Evolutionary conservation across 2,888 invertebrate species (phyloP).

Genomic region (Aporophyla lueneburgensis): DNA sequence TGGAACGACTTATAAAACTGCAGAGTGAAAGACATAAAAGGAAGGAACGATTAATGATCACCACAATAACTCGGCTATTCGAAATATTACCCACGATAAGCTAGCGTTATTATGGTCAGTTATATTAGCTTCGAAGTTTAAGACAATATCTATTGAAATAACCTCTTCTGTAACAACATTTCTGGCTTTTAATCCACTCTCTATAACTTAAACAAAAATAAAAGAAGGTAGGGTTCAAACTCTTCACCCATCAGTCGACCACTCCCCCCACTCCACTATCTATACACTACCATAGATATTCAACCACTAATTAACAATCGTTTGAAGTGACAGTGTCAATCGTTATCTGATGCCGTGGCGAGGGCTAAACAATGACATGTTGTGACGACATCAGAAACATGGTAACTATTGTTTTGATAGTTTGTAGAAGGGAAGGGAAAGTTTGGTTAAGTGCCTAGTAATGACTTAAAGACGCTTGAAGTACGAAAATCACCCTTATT

Average conservation of each 20-base stretch:
- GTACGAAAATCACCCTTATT: background rate
- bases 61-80: background rate
- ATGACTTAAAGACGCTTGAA: background rate
- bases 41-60: background rate
- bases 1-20: background rate
- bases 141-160: no score
- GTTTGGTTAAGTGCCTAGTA: background rate
- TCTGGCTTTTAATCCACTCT: background rate
- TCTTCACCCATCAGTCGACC: background rate
- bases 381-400: slow-evolving; percentile 31
- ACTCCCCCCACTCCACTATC: background rate
- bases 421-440: slow-evolving; percentile 3
- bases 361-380: slow-evolving; percentile 33
- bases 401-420: slow-evolving; percentile 41
- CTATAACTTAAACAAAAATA: background rate
- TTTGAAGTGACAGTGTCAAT: slow-evolving; percentile 59
- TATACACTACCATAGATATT: slow-evolving; percentile 18
- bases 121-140: background rate
- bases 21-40: background rate
- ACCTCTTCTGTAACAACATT: background rate
- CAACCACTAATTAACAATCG: slow-evolving; percentile 49
- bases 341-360: slow-evolving; percentile 42
- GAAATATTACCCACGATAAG: background rate
- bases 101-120: background rate
- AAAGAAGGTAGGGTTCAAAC: background rate